Evolutionary conservation across 2,888 invertebrate species (phyloP).

Genomic region (Agrotis exclamationis): DNA sequence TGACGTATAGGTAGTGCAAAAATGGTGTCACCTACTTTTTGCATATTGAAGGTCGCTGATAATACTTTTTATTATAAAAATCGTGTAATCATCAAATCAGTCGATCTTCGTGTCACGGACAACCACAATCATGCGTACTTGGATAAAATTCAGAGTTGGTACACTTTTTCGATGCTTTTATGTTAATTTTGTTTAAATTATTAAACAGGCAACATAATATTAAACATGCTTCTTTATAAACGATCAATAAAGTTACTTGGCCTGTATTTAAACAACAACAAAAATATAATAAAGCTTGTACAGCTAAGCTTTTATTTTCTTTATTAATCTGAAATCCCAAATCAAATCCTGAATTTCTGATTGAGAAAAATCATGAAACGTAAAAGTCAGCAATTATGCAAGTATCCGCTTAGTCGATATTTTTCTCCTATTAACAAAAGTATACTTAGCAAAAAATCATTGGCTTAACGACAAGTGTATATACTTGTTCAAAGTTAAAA

Average conservation of each 20-base stretch:
- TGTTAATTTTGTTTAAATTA: constrained; percentile 12
- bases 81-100: constrained; percentile 78
- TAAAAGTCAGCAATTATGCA: background rate
- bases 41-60: constrained; percentile 86
- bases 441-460: constrained; percentile 6
- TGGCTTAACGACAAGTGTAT: constrained; percentile 60
- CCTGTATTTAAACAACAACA: too few relatives aligned
- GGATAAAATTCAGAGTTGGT: constrained; percentile 38
- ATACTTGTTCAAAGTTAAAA: constrained; percentile 42
- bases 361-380: background rate
- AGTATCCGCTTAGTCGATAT: background rate
- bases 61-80: constrained; percentile 77
- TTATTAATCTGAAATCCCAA: background rate
- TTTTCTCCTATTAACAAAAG: constrained; percentile 16
- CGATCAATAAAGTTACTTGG: background rate
- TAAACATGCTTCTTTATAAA: background rate
- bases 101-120: constrained; percentile 85
- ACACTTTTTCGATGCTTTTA: background rate
- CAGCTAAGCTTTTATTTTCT: background rate
- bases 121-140: constrained; percentile 69
- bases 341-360: background rate
- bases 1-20: constrained; percentile 75
- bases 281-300: background rate
- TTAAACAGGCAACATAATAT: background rate
- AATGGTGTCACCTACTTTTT: constrained; percentile 87